These are phyloP conservation scores for Zaprionus taronus DNA, from an alignment of 1,140 invertebrate genomes.

Conservation along the genomic window DNA sequence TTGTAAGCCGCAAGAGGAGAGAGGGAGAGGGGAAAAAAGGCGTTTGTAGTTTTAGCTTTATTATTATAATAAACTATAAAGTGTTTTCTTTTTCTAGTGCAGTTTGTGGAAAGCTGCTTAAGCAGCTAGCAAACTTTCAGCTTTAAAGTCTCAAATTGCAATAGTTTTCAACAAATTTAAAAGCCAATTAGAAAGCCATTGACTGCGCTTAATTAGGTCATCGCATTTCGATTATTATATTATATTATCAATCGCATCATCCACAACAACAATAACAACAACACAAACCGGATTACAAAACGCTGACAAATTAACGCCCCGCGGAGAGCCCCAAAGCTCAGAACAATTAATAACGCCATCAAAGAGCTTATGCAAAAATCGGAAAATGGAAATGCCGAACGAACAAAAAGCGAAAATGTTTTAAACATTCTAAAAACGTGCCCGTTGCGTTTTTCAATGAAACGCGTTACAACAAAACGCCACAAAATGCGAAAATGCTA, in stretches of 20 bases:
- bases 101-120: not conserved
- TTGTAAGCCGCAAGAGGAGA: not conserved
- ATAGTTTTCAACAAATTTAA: not conserved
- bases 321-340: not conserved
- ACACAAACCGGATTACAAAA: constrained; percentile 27
- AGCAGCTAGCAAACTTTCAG: not conserved
- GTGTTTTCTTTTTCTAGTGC: not conserved
- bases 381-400: not conserved
- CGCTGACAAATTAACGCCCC: constrained; percentile 17
- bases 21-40: not conserved
- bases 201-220: constrained; percentile 30
- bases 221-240: constrained; percentile 6
- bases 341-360: constrained; percentile 37
- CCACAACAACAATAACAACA: not conserved
- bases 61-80: constrained; percentile 5
- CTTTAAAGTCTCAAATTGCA: not conserved
- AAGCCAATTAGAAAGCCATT: constrained; percentile 21
- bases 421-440: constrained; percentile 33
- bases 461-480: constrained; percentile 38
- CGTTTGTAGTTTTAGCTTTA: not conserved
- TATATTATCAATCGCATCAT: constrained; percentile 13
- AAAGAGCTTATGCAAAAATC: constrained; percentile 12
- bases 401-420: constrained; percentile 5
- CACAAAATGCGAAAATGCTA: constrained; percentile 12
- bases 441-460: constrained; percentile 43